phyloP scores from a whole-genome alignment of 1,140 invertebrate genomes.

The Cydia splendana region DNA sequence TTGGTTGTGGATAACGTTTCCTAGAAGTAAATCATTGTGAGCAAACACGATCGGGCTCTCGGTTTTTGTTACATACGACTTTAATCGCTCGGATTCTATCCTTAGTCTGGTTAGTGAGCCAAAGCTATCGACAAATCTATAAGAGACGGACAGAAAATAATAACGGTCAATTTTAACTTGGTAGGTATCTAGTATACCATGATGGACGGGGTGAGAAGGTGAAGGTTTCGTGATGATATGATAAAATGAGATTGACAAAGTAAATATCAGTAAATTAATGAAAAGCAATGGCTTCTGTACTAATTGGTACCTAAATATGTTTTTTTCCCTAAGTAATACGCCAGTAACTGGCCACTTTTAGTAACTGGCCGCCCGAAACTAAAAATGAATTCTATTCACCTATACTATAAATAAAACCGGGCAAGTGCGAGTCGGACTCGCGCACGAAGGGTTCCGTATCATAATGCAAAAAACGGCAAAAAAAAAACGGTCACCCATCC shows the following conservation, averaged over 20 bases:
- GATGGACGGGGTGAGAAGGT: not conserved
- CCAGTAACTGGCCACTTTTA: no score
- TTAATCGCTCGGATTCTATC: conserved; percentile 85
- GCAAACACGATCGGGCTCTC: conserved; percentile 94
- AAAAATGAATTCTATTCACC: no score
- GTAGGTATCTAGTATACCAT: not conserved
- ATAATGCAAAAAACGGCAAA: no score
- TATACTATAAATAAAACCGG: no score
- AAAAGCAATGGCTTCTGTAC: no score
- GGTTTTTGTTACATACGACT: conserved; percentile 83
- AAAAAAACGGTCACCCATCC: no score
- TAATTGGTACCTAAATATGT: no score
- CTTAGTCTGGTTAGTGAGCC: conserved; percentile 84
- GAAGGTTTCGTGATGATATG: not conserved
- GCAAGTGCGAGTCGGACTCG: no score
- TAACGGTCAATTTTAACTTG: conserved; percentile 30
- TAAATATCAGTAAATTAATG: no score
- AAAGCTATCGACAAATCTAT: conserved; percentile 86
- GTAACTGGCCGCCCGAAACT: no score
- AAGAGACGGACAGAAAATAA: conserved; percentile 58
- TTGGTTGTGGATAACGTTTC: conserved; percentile 94
- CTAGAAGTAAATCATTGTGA: conserved; percentile 98
- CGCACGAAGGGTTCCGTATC: no score
- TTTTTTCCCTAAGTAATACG: no score
- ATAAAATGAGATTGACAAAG: not conserved